Evolutionary conservation across 2,113 vertebrate genomes (phyloP), one percentile per base, ranked within the genome.

Genomic region (Buteo buteo): DNA sequence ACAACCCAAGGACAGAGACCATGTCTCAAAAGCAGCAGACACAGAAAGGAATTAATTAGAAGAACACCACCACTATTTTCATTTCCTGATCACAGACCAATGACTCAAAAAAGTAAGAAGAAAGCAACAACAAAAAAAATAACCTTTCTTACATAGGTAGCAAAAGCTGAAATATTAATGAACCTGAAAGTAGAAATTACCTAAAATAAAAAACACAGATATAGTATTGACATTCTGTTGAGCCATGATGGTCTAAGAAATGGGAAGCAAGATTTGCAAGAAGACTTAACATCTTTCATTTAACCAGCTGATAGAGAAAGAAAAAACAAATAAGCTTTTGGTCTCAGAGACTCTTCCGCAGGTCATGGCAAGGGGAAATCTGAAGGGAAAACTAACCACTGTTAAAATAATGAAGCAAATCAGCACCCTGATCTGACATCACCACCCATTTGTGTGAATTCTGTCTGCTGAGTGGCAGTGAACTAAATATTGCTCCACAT

Each of bases 361-460:
- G 61, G 62, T 93, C 57, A 90, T 36, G n/a, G 18, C 22, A 91
- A 87, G 36, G 66, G 62, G 34, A 82, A 88, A 92, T 20, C 34
- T 76, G 59, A 91, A 90, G 31, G 24, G 36, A 70, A 96, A 92
- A 84, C 24, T 74, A 95, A 78, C 26, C 25, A 38, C 57, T 47
- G 9, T 54, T 82, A 80, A 93, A 83, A 95, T 76, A 91, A 94
- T 45, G 84, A 90, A 80, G 83, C 7, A 86, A 95, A 91, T 88
- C 61, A 67, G 61, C 34, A 91, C 36, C 54, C 24, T 66, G 62
- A 84, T 93, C 66, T 85, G 69, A 22, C 77, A 84, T 45, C 2
- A 2, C 54, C 17, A 74, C 71, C 47, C 55, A 62, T 79, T 89
- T 90, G 21, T 34, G 24, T 55, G 77, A 91, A 69, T 42, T 31